These are phyloP conservation scores for Platichthys stellatus DNA, from an alignment of 2,113 vertebrate genomes.

Conservation along the genomic window DNA sequence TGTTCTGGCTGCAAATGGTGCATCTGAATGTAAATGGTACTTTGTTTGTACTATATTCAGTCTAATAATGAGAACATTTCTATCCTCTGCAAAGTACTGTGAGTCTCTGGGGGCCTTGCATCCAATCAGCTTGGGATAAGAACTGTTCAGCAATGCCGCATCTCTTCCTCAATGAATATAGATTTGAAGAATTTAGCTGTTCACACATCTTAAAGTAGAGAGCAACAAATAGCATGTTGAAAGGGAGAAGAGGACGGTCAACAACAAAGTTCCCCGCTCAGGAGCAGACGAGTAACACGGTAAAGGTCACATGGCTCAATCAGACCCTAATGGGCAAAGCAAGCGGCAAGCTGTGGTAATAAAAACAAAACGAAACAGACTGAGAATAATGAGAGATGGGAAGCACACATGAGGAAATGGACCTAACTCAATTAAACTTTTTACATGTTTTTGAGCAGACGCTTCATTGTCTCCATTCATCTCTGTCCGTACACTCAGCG, in stretches of 20 bases:
- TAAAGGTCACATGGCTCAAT: not conserved
- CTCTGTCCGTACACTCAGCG: not conserved
- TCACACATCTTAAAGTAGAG: not conserved
- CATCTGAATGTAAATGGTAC: not conserved
- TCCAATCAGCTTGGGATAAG: conserved; percentile 3
- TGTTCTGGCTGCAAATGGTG: not conserved
- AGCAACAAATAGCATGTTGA: not conserved
- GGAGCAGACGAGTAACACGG: not conserved
- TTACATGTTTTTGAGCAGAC: not conserved
- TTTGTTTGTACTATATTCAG: not conserved
- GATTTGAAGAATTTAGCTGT: not conserved
- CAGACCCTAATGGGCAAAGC: not conserved
- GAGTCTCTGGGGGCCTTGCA: not conserved
- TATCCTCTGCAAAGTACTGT: not conserved
- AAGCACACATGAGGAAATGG: not conserved
- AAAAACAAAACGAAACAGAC: not conserved
- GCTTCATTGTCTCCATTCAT: not conserved
- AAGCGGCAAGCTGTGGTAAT: not conserved
- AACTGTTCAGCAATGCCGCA: not conserved
- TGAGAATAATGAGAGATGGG: not conserved
- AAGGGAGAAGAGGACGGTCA: not conserved
- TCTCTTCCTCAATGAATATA: not conserved
- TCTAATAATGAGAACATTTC: not conserved
- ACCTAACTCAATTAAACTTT: not conserved
- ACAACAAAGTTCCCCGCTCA: not conserved